Evolutionary conservation across 2,797 vertebrate species (phyloP).

Genomic region (Tangara arthus): DNA sequence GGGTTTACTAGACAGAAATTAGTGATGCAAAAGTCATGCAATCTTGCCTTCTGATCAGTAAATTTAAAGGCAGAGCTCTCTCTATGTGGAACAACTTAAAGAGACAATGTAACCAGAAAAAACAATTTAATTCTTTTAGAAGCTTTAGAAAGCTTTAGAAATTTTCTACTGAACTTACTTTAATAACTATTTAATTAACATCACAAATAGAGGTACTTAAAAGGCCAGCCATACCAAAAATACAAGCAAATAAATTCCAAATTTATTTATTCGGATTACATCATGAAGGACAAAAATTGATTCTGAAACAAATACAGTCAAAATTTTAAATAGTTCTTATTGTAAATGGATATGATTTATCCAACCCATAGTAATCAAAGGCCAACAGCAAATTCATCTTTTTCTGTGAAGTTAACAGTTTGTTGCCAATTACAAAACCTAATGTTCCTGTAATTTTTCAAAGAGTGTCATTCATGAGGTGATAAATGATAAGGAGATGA

Average conservation of each 20-base stretch:
- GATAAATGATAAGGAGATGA: background rate
- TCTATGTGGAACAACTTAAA: background rate
- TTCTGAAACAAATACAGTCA: background rate
- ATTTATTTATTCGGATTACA: background rate
- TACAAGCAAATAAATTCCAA: background rate
- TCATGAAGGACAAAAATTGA: background rate
- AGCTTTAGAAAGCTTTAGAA: background rate
- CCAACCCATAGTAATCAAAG: background rate
- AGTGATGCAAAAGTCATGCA: background rate
- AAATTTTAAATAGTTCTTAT: background rate
- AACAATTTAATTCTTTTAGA: background rate
- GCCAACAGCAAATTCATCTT: background rate
- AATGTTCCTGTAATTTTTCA: background rate
- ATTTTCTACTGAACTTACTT: background rate
- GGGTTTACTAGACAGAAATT: background rate
- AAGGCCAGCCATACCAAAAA: background rate
- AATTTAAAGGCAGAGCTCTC: background rate
- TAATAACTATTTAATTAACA: background rate
- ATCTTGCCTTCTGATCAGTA: background rate
- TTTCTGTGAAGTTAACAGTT: background rate
- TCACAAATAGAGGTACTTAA: background rate
- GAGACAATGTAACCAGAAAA: background rate
- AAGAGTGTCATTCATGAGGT: background rate
- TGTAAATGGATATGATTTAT: background rate
- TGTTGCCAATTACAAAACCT: background rate